These are phyloP conservation scores for Pygoscelis adeliae DNA, from an alignment of 2,113 vertebrate genomes.

Conservation along the genomic window DNA sequence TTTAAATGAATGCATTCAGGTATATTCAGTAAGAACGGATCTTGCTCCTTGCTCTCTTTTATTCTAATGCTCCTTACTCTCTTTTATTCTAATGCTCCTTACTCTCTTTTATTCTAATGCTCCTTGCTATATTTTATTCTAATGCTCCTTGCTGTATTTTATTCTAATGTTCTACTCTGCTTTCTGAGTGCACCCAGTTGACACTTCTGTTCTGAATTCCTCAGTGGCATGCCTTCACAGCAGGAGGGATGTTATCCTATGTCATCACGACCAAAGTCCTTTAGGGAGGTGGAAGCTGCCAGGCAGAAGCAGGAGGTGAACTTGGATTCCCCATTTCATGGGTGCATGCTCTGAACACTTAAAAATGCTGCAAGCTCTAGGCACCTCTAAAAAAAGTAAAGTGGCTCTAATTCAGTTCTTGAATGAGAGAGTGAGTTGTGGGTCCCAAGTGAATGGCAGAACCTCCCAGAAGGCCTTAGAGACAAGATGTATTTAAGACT, in stretches of 20 bases:
- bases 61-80: not conserved
- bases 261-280: not conserved
- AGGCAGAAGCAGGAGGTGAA: not conserved
- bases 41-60: not conserved
- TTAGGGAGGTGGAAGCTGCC: not conserved
- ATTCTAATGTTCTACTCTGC: not conserved
- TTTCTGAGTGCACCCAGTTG: not conserved
- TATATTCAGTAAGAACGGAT: not conserved
- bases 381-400: not conserved
- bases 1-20: not conserved
- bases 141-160: too few relatives aligned
- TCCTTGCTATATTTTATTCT: not conserved
- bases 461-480: not conserved
- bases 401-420: not conserved
- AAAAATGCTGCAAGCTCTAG: not conserved
- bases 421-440: not conserved
- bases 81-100: too few relatives aligned
- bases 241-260: not conserved
- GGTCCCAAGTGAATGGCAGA: not conserved
- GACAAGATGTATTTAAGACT: not conserved
- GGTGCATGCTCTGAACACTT: not conserved
- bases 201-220: not conserved
- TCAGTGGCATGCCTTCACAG: not conserved
- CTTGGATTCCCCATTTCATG: fast-evolving
- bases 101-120: too few relatives aligned